phyloP scores from a whole-genome alignment of 2,113 vertebrate genomes.

The Scomber japonicus region DNA sequence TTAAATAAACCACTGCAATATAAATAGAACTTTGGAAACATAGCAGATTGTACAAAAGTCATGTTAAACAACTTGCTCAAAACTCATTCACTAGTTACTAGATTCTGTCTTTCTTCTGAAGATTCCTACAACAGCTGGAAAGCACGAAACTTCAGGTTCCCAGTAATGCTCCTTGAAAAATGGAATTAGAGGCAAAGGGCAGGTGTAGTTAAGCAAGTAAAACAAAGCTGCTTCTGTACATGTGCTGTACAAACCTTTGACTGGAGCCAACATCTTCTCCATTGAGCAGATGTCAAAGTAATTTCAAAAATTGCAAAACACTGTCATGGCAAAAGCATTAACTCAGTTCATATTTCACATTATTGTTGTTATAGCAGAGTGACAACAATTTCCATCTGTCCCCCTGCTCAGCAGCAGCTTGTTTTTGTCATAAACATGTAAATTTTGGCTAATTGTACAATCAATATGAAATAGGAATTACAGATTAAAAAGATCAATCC shows the following conservation, averaged over 20 bases:
- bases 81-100: no score
- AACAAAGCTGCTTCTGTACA: neutral
- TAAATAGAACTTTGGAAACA: no score
- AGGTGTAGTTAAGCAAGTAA: no score
- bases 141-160: no score
- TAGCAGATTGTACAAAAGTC: no score
- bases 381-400: neutral
- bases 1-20: no score
- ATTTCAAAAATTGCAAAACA: neutral
- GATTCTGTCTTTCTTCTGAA: no score
- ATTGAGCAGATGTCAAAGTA: slow-evolving; percentile 5
- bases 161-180: no score
- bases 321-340: neutral
- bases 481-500: slow-evolving; percentile 17
- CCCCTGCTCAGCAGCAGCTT: neutral
- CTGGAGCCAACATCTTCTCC: neutral
- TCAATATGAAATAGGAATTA: neutral
- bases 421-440: slow-evolving; percentile 1
- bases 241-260: neutral
- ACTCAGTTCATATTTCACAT: neutral
- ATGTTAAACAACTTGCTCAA: no score
- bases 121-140: no score
- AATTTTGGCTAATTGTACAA: slow-evolving; percentile 7
- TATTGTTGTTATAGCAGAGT: neutral
- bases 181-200: no score